A percentile compares a stretch with the other conserved stretches of the same genome.
Conservation (phyloP, 2,797 vertebrate species). For the Dendrocincla tyrannina region DNA sequence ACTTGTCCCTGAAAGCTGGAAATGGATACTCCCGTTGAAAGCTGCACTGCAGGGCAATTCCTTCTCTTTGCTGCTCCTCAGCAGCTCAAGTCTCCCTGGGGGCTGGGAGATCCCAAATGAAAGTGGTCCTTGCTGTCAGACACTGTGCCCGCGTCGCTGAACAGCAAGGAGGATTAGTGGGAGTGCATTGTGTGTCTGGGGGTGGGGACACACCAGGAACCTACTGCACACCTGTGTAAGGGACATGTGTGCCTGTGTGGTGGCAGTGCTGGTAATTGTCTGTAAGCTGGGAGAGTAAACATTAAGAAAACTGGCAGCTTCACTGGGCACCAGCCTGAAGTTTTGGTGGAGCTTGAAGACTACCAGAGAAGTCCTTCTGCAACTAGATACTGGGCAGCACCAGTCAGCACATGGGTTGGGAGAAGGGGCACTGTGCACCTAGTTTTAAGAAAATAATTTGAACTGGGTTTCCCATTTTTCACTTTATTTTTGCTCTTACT, state of each 20-base stretch:
- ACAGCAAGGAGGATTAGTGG: background rate
- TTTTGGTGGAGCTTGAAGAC: background rate
- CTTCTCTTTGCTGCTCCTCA: background rate
- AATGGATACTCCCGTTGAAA: background rate
- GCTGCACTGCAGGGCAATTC: background rate
- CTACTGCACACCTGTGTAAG: background rate
- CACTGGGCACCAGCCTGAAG: background rate
- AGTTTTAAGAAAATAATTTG: background rate
- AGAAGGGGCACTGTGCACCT: accelerated
- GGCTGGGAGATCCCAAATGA: background rate
- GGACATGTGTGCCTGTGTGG: background rate
- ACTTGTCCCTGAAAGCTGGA: background rate
- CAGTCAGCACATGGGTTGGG: accelerated
- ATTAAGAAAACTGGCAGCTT: background rate
- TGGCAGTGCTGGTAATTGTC: background rate
- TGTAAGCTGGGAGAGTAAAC: background rate
- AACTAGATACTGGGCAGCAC: accelerated
- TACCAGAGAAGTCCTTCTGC: background rate
- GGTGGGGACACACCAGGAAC: background rate
- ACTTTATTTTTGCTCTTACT: background rate
- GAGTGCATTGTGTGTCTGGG: background rate
- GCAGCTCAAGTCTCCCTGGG: background rate
- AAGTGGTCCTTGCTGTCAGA: accelerated
- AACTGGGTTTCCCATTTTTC: background rate
- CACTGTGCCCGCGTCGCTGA: accelerated